Conservation (phyloP, 2,113 vertebrate genomes). For the Tachycineta bicolor region DNA sequence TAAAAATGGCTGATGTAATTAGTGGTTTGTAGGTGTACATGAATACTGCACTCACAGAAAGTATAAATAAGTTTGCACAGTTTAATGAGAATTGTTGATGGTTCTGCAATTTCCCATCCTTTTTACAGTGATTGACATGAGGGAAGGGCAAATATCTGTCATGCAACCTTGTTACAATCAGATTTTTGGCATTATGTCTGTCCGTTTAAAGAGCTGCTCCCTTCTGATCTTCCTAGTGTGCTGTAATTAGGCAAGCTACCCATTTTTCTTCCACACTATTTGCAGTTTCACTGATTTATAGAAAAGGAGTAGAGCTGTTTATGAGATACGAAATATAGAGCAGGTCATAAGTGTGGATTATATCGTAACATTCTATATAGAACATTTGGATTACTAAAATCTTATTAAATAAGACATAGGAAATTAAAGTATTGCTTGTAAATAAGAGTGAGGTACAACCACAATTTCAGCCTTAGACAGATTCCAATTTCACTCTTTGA, state of each 20-base stretch:
- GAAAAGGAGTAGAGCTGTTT: not conserved
- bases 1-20: not conserved
- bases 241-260: constrained; percentile 21
- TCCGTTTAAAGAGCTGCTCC: not conserved
- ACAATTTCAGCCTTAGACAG: not conserved
- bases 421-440: not conserved
- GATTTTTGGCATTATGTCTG: not conserved
- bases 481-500: not conserved
- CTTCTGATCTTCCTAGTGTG: not conserved
- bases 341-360: not conserved
- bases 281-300: constrained; percentile 27
- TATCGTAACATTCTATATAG: not conserved
- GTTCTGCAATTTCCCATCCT: not conserved
- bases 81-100: not conserved
- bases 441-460: not conserved
- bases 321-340: not conserved
- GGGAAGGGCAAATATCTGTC: not conserved
- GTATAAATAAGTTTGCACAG: not conserved
- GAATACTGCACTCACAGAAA: not conserved
- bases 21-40: not conserved
- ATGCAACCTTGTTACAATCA: not conserved
- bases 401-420: not conserved
- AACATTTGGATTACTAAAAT: not conserved
- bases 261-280: constrained; percentile 12
- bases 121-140: not conserved